Evolutionary conservation across 2,113 vertebrate species (phyloP).

Genomic region (Archocentrus centrarchus): DNA sequence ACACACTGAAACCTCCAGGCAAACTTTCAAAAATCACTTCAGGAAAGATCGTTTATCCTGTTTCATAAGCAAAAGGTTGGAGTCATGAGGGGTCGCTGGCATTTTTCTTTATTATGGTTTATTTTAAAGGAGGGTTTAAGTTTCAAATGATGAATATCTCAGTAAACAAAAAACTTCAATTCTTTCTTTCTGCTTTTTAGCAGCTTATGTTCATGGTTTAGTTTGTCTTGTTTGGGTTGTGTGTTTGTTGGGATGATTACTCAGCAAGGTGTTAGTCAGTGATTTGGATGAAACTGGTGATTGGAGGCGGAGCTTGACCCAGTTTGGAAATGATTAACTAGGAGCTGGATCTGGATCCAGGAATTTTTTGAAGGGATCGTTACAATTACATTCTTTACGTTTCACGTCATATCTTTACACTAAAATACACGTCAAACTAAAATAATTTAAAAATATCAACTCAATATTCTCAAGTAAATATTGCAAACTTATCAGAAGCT

Average conservation of each 20-base stretch:
- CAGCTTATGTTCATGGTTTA: not conserved
- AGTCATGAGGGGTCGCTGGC: not conserved
- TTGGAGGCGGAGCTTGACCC: not conserved
- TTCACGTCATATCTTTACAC: not conserved
- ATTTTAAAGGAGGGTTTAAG: slow-evolving; percentile 36
- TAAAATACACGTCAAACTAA: too few relatives aligned
- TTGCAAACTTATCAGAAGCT: too few relatives aligned
- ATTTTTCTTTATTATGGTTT: slow-evolving; percentile 21
- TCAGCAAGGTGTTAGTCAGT: not conserved
- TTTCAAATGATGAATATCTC: slow-evolving; percentile 45
- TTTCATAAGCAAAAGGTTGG: slow-evolving; percentile 36
- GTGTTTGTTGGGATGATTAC: not conserved
- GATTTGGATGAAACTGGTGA: not conserved
- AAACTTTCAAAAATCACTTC: slow-evolving; percentile 23
- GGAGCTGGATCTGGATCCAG: not conserved
- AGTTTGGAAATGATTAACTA: not conserved
- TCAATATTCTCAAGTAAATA: too few relatives aligned
- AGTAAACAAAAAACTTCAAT: slow-evolving; percentile 2
- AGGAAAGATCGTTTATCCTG: slow-evolving; percentile 26
- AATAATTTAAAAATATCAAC: too few relatives aligned
- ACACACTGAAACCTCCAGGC: slow-evolving; percentile 40
- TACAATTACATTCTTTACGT: not conserved
- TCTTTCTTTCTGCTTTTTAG: not conserved
- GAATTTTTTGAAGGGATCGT: not conserved
- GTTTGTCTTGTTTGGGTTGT: too few relatives aligned